Conservation (phyloP, 1,140 invertebrate genomes). For the Atta texana region DNA sequence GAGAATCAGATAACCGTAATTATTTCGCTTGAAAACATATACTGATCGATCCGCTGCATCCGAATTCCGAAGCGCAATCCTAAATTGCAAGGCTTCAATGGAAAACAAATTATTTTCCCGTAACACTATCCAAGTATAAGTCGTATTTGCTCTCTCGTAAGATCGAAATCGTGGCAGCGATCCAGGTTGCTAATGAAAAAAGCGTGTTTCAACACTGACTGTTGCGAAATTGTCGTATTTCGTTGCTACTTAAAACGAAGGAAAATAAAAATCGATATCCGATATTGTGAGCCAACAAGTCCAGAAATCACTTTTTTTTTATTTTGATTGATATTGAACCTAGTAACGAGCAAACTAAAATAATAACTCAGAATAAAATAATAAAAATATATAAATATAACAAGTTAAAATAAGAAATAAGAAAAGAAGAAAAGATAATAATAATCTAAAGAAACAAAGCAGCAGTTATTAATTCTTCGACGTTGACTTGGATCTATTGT, state of each 20-base stretch:
- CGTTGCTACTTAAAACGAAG: slow-evolving; percentile 14
- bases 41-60: slow-evolving; percentile 1
- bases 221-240: slow-evolving; percentile 40
- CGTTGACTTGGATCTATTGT: too few relatives aligned
- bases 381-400: not conserved
- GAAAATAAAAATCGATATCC: slow-evolving; percentile 31
- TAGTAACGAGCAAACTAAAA: not conserved
- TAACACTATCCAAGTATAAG: slow-evolving; percentile 7
- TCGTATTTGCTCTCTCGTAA: slow-evolving; percentile 13
- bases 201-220: slow-evolving; percentile 25
- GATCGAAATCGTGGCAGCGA: slow-evolving; percentile 33
- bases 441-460: not conserved
- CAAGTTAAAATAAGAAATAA: not conserved
- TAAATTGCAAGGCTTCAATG: not conserved
- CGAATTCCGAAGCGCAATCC: slow-evolving; percentile 13
- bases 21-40: not conserved
- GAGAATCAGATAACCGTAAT: slow-evolving; percentile 17
- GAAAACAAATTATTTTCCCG: slow-evolving; percentile 53
- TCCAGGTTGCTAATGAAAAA: slow-evolving; percentile 56
- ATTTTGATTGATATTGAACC: not conserved
- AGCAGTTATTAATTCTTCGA: not conserved
- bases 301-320: not conserved
- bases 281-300: slow-evolving; percentile 3
- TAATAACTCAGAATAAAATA: not conserved
- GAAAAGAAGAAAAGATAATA: not conserved